phyloP scores from a whole-genome alignment of 2,113 vertebrate species.

The Enhydra lutris region DNA sequence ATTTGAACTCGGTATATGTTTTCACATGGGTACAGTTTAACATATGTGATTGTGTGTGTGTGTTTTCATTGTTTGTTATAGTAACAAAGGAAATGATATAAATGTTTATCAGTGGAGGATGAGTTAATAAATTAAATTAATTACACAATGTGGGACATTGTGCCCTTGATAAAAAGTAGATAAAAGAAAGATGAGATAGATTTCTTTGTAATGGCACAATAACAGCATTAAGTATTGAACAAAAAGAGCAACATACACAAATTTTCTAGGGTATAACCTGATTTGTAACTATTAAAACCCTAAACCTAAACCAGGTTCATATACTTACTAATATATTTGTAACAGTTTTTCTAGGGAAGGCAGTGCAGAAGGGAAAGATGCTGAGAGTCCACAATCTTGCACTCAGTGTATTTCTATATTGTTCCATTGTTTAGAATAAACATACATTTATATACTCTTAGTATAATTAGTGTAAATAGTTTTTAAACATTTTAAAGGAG shows the following conservation, averaged over 20 bases:
- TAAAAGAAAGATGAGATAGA: neutral
- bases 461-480: neutral
- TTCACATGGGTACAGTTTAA: neutral
- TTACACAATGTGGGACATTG: neutral
- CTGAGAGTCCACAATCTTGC: neutral
- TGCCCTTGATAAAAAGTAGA: neutral
- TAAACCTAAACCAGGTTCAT: neutral
- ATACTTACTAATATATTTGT: neutral
- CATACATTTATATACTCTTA: neutral
- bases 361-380: neutral
- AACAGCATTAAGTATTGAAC: neutral
- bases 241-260: neutral
- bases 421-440: neutral
- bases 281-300: neutral
- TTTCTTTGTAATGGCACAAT: neutral
- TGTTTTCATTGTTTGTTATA: neutral
- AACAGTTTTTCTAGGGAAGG: neutral
- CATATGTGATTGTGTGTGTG: neutral
- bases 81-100: neutral
- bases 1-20: neutral
- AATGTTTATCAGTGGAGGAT: neutral
- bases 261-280: neutral
- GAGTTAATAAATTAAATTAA: neutral
- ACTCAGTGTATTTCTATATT: neutral
- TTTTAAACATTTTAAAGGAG: neutral